Conservation (phyloP, 2,113 vertebrate species). For the Brachypodius melanocephalos region DNA sequence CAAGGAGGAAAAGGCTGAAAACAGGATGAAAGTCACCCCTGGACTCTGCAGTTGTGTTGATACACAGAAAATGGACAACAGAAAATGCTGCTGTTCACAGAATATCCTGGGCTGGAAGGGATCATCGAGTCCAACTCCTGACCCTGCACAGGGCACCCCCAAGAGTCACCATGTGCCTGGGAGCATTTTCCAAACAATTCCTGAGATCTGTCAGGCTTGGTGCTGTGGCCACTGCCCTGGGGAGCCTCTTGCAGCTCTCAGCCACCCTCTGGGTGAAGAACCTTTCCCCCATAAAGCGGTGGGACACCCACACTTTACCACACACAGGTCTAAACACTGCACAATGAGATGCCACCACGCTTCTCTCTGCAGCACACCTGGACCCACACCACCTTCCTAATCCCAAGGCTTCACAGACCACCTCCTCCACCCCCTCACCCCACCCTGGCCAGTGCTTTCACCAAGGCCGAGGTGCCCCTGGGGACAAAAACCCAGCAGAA, state of each 20-base stretch:
- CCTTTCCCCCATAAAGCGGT: rapidly evolving
- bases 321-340: rapidly evolving
- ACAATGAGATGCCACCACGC: not conserved
- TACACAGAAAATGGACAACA: rapidly evolving
- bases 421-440: not conserved
- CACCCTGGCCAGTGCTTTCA: not conserved
- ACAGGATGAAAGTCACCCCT: not conserved
- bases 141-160: not conserved
- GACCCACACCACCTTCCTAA: not conserved
- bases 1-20: not conserved
- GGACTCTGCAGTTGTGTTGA: not conserved
- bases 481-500: not conserved
- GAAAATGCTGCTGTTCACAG: not conserved
- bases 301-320: not conserved
- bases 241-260: not conserved
- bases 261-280: not conserved
- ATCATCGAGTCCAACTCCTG: not conserved
- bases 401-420: not conserved
- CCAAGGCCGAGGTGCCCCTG: not conserved
- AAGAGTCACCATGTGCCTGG: not conserved
- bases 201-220: not conserved
- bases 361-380: not conserved
- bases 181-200: not conserved
- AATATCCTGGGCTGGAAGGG: not conserved
- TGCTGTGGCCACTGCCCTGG: not conserved